phyloP scores from a whole-genome alignment of 2,797 vertebrate genomes.

The Siniperca scherzeri region DNA sequence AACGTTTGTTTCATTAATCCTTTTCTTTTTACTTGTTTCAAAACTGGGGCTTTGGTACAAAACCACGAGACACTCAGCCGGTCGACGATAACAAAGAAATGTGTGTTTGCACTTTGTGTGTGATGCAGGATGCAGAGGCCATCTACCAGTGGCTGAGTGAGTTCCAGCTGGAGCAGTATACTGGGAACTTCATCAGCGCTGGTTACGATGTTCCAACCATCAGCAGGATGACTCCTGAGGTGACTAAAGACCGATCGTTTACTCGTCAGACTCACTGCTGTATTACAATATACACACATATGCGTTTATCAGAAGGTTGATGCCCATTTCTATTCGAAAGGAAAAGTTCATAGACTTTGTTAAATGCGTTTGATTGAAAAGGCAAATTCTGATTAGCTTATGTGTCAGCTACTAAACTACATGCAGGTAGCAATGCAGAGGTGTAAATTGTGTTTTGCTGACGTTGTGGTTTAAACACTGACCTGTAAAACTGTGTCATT shows the following conservation, averaged over 20 bases:
- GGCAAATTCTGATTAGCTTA: too few species aligned
- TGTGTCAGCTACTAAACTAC: neutral
- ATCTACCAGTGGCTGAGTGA: slow-evolving; percentile 96
- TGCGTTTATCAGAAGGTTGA: neutral
- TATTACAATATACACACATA: too few species aligned
- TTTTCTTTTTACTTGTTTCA: neutral
- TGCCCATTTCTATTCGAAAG: neutral
- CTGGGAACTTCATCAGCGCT: slow-evolving; percentile 90
- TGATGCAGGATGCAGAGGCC: slow-evolving; percentile 92
- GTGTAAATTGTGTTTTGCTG: neutral
- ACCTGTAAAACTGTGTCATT: neutral
- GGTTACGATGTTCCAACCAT: slow-evolving; percentile 97
- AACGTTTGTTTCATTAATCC: neutral
- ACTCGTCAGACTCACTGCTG: neutral
- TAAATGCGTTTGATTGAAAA: neutral
- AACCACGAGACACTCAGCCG: neutral
- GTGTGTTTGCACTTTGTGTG: neutral
- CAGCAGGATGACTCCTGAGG: slow-evolving; percentile 98
- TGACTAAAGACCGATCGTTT: slow-evolving; percentile 44
- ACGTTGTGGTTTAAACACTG: neutral
- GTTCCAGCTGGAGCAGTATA: slow-evolving; percentile 96
- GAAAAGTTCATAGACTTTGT: neutral
- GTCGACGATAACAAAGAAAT: neutral
- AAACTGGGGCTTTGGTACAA: neutral
- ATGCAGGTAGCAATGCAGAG: too few species aligned